A percentile compares a stretch with the other conserved stretches of the same genome.
phyloP scores from a whole-genome alignment of 2,113 vertebrate species.

The Pavo muticus region DNA sequence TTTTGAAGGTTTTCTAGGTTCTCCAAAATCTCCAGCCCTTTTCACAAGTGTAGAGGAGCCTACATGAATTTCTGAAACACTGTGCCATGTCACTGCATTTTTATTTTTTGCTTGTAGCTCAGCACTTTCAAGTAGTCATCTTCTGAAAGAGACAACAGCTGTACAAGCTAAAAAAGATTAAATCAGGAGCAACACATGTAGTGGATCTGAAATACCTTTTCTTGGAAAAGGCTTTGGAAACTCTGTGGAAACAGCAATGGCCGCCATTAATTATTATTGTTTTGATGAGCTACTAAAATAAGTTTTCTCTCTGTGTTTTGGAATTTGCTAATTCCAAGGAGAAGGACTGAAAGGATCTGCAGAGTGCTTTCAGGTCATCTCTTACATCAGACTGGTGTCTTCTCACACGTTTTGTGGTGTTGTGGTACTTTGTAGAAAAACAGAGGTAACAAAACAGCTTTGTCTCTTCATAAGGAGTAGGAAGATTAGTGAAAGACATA shows the following conservation, averaged over 20 bases:
- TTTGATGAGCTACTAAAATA: neutral
- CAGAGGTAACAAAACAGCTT: neutral
- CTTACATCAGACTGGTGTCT: neutral
- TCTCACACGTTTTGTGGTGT: neutral
- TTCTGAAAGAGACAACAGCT: neutral
- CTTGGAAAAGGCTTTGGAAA: neutral
- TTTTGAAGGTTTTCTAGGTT: neutral
- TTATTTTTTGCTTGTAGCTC: neutral
- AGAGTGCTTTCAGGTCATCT: neutral
- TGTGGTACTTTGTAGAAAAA: neutral
- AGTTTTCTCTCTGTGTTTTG: neutral
- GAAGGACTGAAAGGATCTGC: neutral
- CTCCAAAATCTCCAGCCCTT: neutral
- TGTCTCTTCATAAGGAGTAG: neutral
- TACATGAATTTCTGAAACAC: neutral
- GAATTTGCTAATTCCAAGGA: neutral
- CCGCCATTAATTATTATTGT: neutral
- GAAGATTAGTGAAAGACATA: constrained; percentile 6
- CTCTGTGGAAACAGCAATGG: neutral
- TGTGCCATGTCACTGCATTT: neutral
- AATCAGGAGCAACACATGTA: neutral
- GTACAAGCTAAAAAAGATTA: neutral
- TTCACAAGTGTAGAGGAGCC: neutral
- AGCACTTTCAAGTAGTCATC: neutral
- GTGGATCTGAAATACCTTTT: neutral